Evolutionary conservation across 1,140 invertebrate genomes (phyloP).

Genomic region (Rhizoglyphus robini): DNA sequence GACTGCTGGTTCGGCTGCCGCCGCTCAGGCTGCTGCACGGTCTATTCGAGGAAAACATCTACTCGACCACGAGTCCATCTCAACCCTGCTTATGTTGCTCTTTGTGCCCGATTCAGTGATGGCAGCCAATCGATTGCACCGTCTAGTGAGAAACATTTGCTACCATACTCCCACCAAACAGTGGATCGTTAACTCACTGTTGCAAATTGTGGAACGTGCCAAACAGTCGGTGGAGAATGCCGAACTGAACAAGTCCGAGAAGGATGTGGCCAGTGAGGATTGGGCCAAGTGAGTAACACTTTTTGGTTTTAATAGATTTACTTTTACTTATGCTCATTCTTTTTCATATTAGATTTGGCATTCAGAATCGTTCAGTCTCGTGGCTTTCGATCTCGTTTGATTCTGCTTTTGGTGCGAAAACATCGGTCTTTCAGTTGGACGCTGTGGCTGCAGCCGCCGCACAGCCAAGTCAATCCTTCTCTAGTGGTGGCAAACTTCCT

Average conservation of each 20-base stretch:
- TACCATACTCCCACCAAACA: constrained; percentile 67
- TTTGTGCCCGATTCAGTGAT: constrained; percentile 74
- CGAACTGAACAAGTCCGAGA: not conserved
- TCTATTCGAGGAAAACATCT: constrained; percentile 42
- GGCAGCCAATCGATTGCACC: constrained; percentile 60
- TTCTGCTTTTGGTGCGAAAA: constrained; percentile 66
- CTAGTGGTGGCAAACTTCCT: no score
- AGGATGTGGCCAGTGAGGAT: not conserved
- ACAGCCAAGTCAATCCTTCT: no score
- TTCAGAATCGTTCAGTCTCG: constrained; percentile 31
- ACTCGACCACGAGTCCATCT: constrained; percentile 66
- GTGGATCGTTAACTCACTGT: constrained; percentile 55
- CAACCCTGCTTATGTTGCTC: constrained; percentile 62
- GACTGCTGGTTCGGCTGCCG: no score
- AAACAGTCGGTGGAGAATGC: not conserved
- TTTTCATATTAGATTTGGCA: not conserved
- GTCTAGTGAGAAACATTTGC: constrained; percentile 68
- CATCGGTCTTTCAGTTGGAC: constrained; percentile 68
- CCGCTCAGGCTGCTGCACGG: not conserved
- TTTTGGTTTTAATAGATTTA: not conserved
- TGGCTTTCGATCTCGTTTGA: constrained; percentile 69
- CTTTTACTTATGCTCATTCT: not conserved
- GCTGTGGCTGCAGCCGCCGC: no score
- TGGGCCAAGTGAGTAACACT: not conserved
- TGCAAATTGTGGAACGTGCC: constrained; percentile 23